Conservation (phyloP, 2,797 vertebrate genomes). For the Pseudomugil gertrudae region DNA sequence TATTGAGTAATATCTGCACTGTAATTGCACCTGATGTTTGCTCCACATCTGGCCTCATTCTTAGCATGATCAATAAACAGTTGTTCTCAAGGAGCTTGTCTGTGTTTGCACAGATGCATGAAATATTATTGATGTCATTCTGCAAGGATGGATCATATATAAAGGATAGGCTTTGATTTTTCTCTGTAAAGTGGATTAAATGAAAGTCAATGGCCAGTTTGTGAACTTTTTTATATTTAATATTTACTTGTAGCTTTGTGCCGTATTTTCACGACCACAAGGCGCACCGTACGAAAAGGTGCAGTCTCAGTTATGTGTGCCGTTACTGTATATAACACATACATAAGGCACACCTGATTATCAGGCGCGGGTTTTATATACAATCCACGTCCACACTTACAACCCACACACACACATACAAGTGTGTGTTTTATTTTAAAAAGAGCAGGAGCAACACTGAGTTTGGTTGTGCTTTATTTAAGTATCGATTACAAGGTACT, state of each 20-base stretch:
- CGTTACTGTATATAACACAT: too few relatives aligned
- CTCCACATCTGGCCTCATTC: conserved; percentile 1
- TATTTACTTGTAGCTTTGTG: background rate
- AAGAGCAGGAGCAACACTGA: too few relatives aligned
- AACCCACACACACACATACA: too few relatives aligned
- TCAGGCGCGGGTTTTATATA: too few relatives aligned
- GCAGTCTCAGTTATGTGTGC: too few relatives aligned
- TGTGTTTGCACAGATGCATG: conserved; percentile 28
- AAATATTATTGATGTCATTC: conserved; percentile 36
- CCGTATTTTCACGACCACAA: too few relatives aligned
- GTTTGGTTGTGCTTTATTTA: too few relatives aligned
- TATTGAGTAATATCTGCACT: background rate
- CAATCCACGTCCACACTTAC: too few relatives aligned
- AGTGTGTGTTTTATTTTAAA: too few relatives aligned
- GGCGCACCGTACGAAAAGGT: too few relatives aligned
- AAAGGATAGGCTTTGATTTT: conserved; percentile 6
- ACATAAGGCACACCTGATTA: too few relatives aligned
- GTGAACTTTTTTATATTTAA: conserved; percentile 4
- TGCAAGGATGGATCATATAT: conserved; percentile 3
- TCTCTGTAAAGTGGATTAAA: conserved; percentile 19
- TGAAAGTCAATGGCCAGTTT: conserved; percentile 23
- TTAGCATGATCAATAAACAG: conserved; percentile 3
- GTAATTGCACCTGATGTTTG: background rate
- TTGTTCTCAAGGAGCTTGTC: conserved; percentile 20
- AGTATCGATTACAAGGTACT: too few relatives aligned